Evolutionary conservation across 2,113 vertebrate species (phyloP).

Genomic region (Cettia cetti): DNA sequence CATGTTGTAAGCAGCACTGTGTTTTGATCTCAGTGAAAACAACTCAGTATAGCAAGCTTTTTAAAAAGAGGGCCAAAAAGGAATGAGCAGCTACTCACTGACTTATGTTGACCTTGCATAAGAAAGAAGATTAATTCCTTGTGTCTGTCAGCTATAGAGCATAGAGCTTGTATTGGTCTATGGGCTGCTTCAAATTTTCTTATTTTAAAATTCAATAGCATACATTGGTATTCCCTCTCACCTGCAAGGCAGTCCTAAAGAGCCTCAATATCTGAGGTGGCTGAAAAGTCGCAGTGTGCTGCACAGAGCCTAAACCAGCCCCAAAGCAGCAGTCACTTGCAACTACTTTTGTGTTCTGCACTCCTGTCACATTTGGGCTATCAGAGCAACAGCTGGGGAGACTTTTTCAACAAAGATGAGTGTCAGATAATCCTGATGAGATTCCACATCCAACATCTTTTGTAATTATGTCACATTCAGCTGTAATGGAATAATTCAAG

Average conservation of each 20-base stretch:
- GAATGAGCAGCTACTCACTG: not conserved
- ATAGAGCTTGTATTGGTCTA: not conserved
- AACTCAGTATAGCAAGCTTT: not conserved
- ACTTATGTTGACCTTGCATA: not conserved
- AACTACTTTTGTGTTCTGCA: conserved; percentile 75
- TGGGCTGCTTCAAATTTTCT: not conserved
- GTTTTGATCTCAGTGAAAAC: not conserved
- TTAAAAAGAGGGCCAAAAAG: accelerated
- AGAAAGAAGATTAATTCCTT: not conserved
- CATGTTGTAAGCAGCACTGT: not conserved
- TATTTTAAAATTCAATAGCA: not conserved
- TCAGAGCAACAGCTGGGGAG: conserved; percentile 83
- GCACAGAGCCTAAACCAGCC: not conserved
- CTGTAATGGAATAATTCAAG: conserved; percentile 90
- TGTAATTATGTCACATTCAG: conserved; percentile 90
- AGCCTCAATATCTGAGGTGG: conserved; percentile 24
- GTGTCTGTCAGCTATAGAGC: not conserved
- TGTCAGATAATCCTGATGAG: conserved; percentile 89
- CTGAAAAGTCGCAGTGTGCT: conserved; percentile 54
- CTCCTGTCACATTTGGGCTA: conserved; percentile 79
- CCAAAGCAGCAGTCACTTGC: conserved; percentile 67
- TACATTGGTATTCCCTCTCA: not conserved
- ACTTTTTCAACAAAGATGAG: conserved; percentile 86
- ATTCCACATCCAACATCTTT: conserved; percentile 86
- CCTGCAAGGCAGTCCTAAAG: conserved; percentile 11